Percentiles rank a stretch among this genome's conserved stretches.
These are phyloP conservation scores for Forbesichthys agassizii DNA, from an alignment of 2,113 vertebrate species.

Conservation along the genomic window DNA sequence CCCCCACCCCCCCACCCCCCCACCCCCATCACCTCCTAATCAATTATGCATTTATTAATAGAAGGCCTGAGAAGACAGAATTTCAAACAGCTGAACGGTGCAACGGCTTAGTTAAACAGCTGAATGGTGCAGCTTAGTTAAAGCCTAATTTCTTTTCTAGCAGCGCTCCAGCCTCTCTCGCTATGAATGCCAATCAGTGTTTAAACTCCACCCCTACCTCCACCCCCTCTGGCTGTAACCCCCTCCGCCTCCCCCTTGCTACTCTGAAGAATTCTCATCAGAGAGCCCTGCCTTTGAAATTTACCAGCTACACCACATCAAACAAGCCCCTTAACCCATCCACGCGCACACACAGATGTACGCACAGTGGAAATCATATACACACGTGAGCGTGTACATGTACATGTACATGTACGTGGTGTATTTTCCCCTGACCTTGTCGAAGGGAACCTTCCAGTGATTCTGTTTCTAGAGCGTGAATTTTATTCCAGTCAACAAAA, in stretches of 20 bases:
- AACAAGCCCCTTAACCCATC: slow-evolving; percentile 59
- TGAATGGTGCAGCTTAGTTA: slow-evolving; percentile 76
- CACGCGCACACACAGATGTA: slow-evolving; percentile 7
- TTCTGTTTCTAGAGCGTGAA: slow-evolving; percentile 34
- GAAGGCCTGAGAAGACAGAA: slow-evolving; percentile 76
- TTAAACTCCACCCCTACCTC: slow-evolving; percentile 67
- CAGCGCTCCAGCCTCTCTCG: slow-evolving; percentile 66
- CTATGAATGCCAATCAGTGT: slow-evolving; percentile 77
- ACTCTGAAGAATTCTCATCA: slow-evolving; percentile 76
- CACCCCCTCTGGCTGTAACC: slow-evolving; percentile 60
- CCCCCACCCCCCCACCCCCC: slow-evolving; percentile 30
- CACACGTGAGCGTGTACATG: slow-evolving; percentile 54
- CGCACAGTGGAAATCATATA: slow-evolving; percentile 47
- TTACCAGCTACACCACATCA: slow-evolving; percentile 75
- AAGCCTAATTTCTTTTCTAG: slow-evolving; percentile 80
- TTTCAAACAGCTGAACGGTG: slow-evolving; percentile 77
- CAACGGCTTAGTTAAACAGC: slow-evolving; percentile 78
- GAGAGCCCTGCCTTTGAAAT: slow-evolving; percentile 76
- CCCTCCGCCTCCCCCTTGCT: slow-evolving; percentile 51
- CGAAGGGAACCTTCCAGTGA: slow-evolving; percentile 52
- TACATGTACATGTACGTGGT: slow-evolving; percentile 51
- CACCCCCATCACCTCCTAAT: slow-evolving; percentile 46
- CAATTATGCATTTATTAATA: slow-evolving; percentile 80
- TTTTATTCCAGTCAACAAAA: too few relatives aligned
- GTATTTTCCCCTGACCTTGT: slow-evolving; percentile 65